Evolutionary conservation across 2,797 vertebrate genomes (phyloP).

Genomic region (Poecilia gillii): DNA sequence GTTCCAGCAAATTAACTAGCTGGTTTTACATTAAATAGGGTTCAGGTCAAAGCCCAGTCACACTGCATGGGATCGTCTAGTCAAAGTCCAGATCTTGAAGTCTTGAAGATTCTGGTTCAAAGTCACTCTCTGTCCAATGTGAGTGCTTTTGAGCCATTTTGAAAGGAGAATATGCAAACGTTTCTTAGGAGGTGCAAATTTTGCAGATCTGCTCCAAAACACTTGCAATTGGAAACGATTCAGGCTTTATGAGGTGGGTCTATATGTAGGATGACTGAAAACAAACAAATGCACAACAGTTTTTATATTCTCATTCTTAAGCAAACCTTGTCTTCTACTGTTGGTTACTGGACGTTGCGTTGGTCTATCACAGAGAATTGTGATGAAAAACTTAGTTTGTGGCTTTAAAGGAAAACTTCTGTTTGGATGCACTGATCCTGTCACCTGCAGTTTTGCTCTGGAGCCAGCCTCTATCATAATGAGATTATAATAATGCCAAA

Average conservation of each 20-base stretch:
- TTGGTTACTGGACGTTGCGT: neutral
- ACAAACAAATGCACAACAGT: neutral
- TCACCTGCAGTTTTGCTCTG: constrained; percentile 12
- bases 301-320: neutral
- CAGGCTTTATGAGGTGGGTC: neutral
- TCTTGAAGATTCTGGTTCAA: neutral
- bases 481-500: neutral
- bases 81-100: neutral
- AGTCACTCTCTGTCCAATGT: neutral
- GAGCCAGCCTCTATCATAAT: neutral
- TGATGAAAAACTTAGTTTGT: neutral
- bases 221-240: neutral
- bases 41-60: neutral
- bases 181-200: neutral
- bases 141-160: neutral
- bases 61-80: neutral
- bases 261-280: neutral
- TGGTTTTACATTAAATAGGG: neutral
- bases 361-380: neutral
- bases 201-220: neutral
- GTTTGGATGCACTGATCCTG: neutral
- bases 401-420: neutral
- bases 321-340: neutral
- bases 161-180: neutral
- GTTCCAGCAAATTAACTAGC: neutral